phyloP scores from a whole-genome alignment of 2,797 vertebrate species.

The Benthosema pterotum region DNA sequence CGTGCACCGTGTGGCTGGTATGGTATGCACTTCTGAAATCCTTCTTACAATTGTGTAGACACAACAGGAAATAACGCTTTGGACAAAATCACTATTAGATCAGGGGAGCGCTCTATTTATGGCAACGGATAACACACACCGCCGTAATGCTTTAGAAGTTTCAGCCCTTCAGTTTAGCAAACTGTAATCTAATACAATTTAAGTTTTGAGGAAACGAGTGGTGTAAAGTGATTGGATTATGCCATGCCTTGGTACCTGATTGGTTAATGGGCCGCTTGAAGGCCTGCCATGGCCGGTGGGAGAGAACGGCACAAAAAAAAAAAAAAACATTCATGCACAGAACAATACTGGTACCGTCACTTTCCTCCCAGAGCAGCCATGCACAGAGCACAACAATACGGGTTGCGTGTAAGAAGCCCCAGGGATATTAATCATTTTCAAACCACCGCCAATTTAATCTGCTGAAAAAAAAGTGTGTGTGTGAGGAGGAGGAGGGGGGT shows the following conservation, averaged over 20 bases:
- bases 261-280: background rate
- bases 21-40: conserved; percentile 17
- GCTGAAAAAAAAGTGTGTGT: conserved; percentile 21
- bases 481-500: background rate
- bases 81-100: conserved; percentile 14
- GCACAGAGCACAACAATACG: background rate
- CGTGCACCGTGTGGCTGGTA: conserved; percentile 8
- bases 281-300: background rate
- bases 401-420: conserved; percentile 25
- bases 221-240: conserved; percentile 5
- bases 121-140: background rate
- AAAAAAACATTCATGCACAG: background rate
- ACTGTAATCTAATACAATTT: conserved; percentile 31
- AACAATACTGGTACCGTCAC: conserved; percentile 9
- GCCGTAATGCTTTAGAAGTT: conserved; percentile 15
- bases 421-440: conserved; percentile 42
- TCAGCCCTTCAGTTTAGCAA: conserved; percentile 20
- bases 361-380: background rate
- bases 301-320: background rate
- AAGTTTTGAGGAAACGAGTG: conserved; percentile 19
- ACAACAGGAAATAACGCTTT: conserved; percentile 4
- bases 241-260: conserved; percentile 22
- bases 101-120: conserved; percentile 26
- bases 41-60: background rate
- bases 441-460: conserved; percentile 49